Evolutionary conservation across 2,888 invertebrate species (phyloP), one percentile per base, ranked within the genome.

Genomic region (Epinotia nisella): DNA sequence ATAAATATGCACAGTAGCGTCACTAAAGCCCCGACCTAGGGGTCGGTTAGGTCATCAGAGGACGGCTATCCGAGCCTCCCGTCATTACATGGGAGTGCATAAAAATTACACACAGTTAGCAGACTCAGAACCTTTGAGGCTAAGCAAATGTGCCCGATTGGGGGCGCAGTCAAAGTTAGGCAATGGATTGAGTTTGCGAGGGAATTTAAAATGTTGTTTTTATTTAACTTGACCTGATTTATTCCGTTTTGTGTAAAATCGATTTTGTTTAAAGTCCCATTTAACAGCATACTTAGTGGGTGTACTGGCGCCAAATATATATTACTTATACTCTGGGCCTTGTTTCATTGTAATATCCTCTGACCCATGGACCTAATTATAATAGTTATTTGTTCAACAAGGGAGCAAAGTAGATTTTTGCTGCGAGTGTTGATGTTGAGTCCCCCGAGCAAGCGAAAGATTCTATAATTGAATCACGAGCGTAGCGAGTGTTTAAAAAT

Each of bases 41-140:
- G 90, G 86, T 87, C 82, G 85, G 80, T 82, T 81, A 84, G 89
- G 87, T 90, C 90, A 87, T 90, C 89, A 87, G 83, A 84, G 87
- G 83, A 83, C 83, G 80, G 80, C 83, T 82, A 83, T 80, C 84
- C 84, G 80, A 87, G 87, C 82, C 87, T 87, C 81, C 35, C 83
- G 85, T 85, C 86, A 85, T 86, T 84, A 73, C 84, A 82, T 80
- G 77, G 78, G 75, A 76, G 82, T 82, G 83, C 82, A 83, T 82
- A 82, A 85, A 86, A 85, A 83, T 80, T 70, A 74, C 74, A 69
- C 58, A 64, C 62, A 59, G 62, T 68, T 68, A 72, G 72, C 59
- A 10, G 19, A 61, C 17, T 58, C 64, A 29, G 19, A 53, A 51
- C 56, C 73, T 73, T 73, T 73, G 73, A 73, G 59, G 73, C 61